Conservation (phyloP, 2,888 invertebrate genomes). For the Plusia festucae region DNA sequence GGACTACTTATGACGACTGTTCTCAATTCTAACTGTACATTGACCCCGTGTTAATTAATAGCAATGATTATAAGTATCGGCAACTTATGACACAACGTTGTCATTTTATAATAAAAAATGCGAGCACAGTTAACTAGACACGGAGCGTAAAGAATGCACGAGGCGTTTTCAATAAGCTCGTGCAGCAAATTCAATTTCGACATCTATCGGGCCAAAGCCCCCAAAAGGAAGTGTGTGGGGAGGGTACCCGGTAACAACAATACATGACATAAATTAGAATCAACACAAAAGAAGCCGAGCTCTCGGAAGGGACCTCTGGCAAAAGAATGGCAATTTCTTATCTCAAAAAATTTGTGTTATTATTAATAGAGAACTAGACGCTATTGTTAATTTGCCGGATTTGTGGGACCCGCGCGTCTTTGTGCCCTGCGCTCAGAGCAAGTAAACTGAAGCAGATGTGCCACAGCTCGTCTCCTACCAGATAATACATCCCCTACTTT, state of each 20-base stretch:
- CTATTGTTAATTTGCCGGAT: conserved; percentile 83
- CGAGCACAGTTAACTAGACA: conserved; percentile 51
- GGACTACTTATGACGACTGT: conserved; percentile 56
- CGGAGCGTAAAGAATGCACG: conserved; percentile 66
- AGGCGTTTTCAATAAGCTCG: conserved; percentile 79
- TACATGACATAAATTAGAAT: conserved; percentile 89
- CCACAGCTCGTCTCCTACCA: conserved; percentile 62
- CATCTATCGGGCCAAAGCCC: conserved; percentile 77
- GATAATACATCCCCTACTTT: conserved; percentile 75
- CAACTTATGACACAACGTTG: conserved; percentile 34
- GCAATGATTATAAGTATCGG: conserved; percentile 46
- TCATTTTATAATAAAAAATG: conserved; percentile 22
- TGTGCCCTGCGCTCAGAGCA: conserved; percentile 68
- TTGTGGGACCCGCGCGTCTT: conserved; percentile 71
- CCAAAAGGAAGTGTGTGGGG: conserved; percentile 86
- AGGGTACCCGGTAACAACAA: conserved; percentile 83
- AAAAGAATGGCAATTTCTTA: conserved; percentile 88
- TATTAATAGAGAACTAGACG: conserved; percentile 80
- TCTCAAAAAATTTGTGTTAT: conserved; percentile 82
- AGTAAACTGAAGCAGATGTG: conserved; percentile 86
- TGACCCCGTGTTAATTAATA: conserved; percentile 67
- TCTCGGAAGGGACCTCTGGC: conserved; percentile 86
- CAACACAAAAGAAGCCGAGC: conserved; percentile 85
- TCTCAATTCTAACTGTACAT: conserved; percentile 62
- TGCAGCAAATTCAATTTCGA: conserved; percentile 85